Base-by-base conservation (phyloP, 1,140 invertebrate genomes). In the Listronotus oregonensis region DNA sequence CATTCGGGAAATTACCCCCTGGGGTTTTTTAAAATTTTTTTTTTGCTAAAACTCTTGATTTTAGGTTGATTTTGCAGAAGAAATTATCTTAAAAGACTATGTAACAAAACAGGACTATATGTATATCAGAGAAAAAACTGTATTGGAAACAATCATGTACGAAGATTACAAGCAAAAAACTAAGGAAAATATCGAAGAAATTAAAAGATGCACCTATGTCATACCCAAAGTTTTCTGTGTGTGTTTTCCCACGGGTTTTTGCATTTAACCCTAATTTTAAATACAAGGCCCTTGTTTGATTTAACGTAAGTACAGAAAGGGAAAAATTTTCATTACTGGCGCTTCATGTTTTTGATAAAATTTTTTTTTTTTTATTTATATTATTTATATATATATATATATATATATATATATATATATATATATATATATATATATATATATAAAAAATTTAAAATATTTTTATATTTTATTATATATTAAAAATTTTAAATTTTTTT, bases 151-250 rank as follows among this genome's bases (percentile, higher is more conserved):
- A 50, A 75, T 89, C 11, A 85, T 92, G 75, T 89, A 88, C 54
- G 73, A 81, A 17, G 85, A 92, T 73, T 91, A 91, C 60, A 77
- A 85, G 21, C 82, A 81, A 51, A 88, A 89, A 67, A 84, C 85
- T 0, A 79, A 77, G 1, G 74, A 83, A 6, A 82, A 80, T 11
- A 73, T 84, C 0, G 79, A 82, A 5, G 89, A 91, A 73, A 78
- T 79, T 6, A 72, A 86, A 0, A 82, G 89, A 52, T 92, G 90
- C 72, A 85, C 86, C 1, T 92, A 86, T 71, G 90, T 91, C 0
- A 83, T 90, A 14, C 88, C 89, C 39, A 85, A 85, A 7, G n/a
- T 81, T 84, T 18, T 73, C 83, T 8, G 87, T 91, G 60, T 82
- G 89, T 61, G 83, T 78, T 15, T 84, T 83, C 64, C 81, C 83